These are phyloP conservation scores for Drosophila leonis DNA, from an alignment of 2,888 invertebrate genomes.

Conservation along the genomic window DNA sequence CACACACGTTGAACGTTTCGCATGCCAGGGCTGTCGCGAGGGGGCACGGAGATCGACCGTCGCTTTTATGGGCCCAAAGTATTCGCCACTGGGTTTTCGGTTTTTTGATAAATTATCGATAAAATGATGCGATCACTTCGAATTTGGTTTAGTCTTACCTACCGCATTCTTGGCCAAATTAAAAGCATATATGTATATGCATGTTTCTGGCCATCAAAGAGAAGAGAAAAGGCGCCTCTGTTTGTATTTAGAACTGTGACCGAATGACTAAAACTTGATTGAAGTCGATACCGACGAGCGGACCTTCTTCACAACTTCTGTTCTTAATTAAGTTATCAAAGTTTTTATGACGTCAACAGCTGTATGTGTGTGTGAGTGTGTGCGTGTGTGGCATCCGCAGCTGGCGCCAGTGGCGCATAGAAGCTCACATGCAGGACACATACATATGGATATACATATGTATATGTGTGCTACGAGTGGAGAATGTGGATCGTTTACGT, in stretches of 20 bases:
- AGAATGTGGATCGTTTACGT: constrained; percentile 47
- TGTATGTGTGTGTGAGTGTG: constrained; percentile 9
- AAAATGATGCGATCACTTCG: constrained; percentile 81
- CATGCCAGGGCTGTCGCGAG: constrained; percentile 39
- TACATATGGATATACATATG: background rate
- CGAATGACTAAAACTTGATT: constrained; percentile 32
- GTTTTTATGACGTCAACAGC: constrained; percentile 77
- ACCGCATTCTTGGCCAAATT: constrained; percentile 78
- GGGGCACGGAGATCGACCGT: constrained; percentile 14
- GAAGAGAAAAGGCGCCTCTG: constrained; percentile 2
- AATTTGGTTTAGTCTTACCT: constrained; percentile 79
- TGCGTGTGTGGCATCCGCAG: constrained; percentile 36
- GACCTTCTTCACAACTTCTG: constrained; percentile 26
- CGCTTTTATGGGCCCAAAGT: constrained; percentile 63
- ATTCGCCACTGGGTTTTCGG: constrained; percentile 78
- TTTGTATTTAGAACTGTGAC: constrained; percentile 40
- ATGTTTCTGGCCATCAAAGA: background rate
- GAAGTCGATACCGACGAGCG: constrained; percentile 23
- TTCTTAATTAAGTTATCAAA: constrained; percentile 78
- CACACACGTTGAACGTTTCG: constrained; percentile 74
- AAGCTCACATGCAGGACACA: constrained; percentile 16
- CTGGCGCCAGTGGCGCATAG: constrained; percentile 61
- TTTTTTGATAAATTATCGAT: constrained; percentile 80
- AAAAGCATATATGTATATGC: constrained; percentile 38
- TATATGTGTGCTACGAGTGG: background rate